Base-by-base conservation (phyloP, 2,888 invertebrate species). In the Heliconius ismenius region DNA sequence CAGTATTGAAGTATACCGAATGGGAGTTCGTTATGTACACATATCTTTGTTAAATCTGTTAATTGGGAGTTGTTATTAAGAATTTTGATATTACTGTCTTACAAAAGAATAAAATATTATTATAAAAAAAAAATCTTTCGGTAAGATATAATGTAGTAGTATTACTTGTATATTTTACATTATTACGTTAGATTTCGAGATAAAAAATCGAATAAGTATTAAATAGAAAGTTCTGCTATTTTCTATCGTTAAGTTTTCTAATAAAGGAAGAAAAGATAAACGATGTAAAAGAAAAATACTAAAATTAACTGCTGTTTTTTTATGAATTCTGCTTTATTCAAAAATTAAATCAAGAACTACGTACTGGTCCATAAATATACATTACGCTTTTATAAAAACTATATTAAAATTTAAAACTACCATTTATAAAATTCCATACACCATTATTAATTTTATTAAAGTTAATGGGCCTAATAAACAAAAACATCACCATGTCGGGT, bases 401-500 rank as follows among this genome's bases (percentile, higher is more conserved):
- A 64, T n/a, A 13, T 24, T 21, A 73, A 64, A 63, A 13, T n/a
- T 18, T 13, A 73, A 64, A 63, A 13, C 39, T 18, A 10, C 67
- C 49, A 58, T 39, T 68, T 60, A 54, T 70, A 63, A 54, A 74
- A 62, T 24, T 24, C 21, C n/a, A 49, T 39, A 64, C 43, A 64
- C 64, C 49, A 63, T 49, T 69, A 72, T 72, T 75, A 70, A 72
- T 73, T 65, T 67, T 65, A 74, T 72, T 58, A 73, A 72, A 73
- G 54, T 72, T 73, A 65, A 76, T 72, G 64, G 3, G 65, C n/a
- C 60, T 72, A 73, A 73, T 58, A 76, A 65, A 75, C 64, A 65
- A 65, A 65, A 76, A 73, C 60, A 76, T 76, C 73, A 39, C 76
- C 72, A 49, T 64, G 76, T 74, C 60, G 64, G 74, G 60, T 74